phyloP scores from a whole-genome alignment of 2,113 vertebrate genomes.

The Pterocles burchelli region DNA sequence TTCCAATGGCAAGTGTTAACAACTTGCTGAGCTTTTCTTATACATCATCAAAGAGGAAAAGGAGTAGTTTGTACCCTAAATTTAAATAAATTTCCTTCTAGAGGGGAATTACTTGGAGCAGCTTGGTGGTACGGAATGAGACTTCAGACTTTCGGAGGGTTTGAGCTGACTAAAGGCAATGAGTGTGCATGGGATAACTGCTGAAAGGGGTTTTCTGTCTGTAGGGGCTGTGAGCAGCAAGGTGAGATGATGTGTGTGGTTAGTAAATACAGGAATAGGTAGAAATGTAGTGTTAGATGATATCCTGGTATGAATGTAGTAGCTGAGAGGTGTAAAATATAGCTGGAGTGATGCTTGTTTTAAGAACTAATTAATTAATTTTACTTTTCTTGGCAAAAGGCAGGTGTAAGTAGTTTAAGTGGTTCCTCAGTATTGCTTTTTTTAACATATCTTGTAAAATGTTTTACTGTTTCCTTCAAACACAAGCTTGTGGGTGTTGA shows the following conservation, averaged over 20 bases:
- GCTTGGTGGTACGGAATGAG: background rate
- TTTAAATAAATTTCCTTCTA: background rate
- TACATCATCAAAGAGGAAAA: background rate
- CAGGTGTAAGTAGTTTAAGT: background rate
- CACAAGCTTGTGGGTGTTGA: background rate
- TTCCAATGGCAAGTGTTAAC: background rate
- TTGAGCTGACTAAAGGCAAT: background rate
- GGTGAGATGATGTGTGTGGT: background rate
- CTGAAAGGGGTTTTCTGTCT: background rate
- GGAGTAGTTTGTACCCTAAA: background rate
- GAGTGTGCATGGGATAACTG: background rate
- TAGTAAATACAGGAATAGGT: background rate
- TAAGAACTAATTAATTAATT: background rate
- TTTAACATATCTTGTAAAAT: background rate
- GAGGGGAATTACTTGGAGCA: background rate
- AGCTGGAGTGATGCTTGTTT: background rate
- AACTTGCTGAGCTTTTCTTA: background rate
- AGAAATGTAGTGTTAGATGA: background rate
- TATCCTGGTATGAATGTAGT: background rate
- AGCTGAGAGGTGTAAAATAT: background rate
- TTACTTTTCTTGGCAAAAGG: background rate
- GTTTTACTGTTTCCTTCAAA: background rate
- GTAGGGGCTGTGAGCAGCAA: background rate
- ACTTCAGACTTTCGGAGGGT: background rate
- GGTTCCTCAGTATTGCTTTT: background rate